These are phyloP conservation scores for Ifrita kowaldi DNA, from an alignment of 2,113 vertebrate species.

Conservation along the genomic window DNA sequence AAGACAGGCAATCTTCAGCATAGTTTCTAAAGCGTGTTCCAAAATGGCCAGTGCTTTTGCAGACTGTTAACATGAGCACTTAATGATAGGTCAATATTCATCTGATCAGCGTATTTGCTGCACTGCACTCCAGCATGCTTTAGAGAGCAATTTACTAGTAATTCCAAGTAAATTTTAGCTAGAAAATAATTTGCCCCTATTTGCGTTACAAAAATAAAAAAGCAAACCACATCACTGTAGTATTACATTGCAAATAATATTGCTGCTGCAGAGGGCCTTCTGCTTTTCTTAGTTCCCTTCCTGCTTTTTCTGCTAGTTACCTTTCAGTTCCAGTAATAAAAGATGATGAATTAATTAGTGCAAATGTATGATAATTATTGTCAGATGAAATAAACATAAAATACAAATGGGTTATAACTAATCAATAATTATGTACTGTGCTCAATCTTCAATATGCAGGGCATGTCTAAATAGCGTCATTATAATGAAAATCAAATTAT, in stretches of 20 bases:
- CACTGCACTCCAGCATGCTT: neutral
- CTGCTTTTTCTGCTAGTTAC: neutral
- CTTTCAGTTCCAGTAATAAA: conserved; percentile 30
- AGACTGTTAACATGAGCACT: neutral
- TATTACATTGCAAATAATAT: neutral
- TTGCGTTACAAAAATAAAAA: neutral
- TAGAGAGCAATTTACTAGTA: neutral
- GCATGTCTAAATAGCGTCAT: conserved; percentile 46
- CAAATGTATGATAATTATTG: conserved; percentile 54
- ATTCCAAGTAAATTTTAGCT: neutral
- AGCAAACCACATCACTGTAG: neutral
- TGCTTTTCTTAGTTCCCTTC: neutral
- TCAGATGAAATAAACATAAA: conserved; percentile 51
- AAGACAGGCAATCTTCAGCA: neutral
- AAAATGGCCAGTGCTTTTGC: neutral
- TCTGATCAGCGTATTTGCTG: neutral
- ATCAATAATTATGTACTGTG: conserved; percentile 65
- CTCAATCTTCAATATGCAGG: conserved; percentile 45
- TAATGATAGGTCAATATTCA: neutral
- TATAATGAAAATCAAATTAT: conserved; percentile 70
- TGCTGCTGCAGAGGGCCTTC: neutral
- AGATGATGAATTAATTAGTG: conserved; percentile 46
- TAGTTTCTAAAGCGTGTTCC: neutral
- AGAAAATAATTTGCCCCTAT: neutral
- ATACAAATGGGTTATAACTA: conserved; percentile 62